These are phyloP conservation scores for Drosophila lacteicornis DNA, from an alignment of 1,140 invertebrate genomes.

Conservation along the genomic window DNA sequence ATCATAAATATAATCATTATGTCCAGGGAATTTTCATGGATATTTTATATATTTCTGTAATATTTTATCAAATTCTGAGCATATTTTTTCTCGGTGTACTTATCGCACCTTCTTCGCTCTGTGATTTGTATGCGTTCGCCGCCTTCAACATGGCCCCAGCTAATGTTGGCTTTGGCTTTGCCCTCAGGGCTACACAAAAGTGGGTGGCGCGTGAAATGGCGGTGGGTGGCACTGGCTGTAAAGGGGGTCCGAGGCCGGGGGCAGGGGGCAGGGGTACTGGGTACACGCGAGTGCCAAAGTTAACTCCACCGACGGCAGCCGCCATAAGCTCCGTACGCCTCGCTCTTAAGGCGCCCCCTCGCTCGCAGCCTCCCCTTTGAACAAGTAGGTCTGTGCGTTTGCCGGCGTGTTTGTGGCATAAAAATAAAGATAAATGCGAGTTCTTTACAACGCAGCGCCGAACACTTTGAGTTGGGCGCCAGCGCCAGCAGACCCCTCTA, in stretches of 20 bases:
- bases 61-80: too few relatives aligned
- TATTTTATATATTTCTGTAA: too few relatives aligned
- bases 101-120: constrained; percentile 42
- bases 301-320: constrained; percentile 40
- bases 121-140: constrained; percentile 78
- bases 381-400: constrained; percentile 46
- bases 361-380: constrained; percentile 22
- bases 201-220: neutral
- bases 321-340: constrained; percentile 47
- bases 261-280: neutral
- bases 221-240: neutral
- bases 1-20: too few relatives aligned
- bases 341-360: constrained; percentile 58
- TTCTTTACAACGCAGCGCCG: constrained; percentile 71
- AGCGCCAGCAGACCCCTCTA: constrained; percentile 2
- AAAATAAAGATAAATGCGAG: constrained; percentile 84
- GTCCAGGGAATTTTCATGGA: too few relatives aligned
- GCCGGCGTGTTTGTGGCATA: constrained; percentile 78
- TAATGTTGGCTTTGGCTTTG: constrained; percentile 60
- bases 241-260: neutral
- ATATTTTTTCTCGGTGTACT: constrained; percentile 8
- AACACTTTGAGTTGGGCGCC: constrained; percentile 54
- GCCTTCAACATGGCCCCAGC: constrained; percentile 47
- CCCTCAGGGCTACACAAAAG: constrained; percentile 20
- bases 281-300: constrained; percentile 34